phyloP scores from a whole-genome alignment of 2,888 invertebrate genomes.

The Melanchra persicariae region DNA sequence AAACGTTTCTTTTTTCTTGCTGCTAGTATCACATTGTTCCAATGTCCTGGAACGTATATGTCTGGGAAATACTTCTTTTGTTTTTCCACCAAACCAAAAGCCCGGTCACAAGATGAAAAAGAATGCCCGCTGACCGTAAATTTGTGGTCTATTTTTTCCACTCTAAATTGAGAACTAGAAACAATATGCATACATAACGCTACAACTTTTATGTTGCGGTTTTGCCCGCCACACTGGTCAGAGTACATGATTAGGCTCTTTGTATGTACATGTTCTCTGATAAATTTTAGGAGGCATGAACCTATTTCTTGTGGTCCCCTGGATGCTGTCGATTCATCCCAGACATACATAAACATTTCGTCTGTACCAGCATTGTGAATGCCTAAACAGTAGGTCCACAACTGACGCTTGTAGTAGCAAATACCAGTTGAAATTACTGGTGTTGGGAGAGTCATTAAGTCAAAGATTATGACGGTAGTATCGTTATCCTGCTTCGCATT shows the following conservation, averaged over 20 bases:
- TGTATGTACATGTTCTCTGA: constrained; percentile 1
- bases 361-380: constrained; percentile 6
- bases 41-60: constrained; percentile 1
- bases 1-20: constrained; percentile 2
- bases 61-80: constrained; percentile 1
- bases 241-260: constrained; percentile 44
- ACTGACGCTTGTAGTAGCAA: constrained; percentile 3
- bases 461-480: constrained; percentile 5
- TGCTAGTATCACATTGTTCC: neutral
- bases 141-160: constrained; percentile 16
- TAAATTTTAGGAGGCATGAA: neutral
- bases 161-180: constrained; percentile 8
- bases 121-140: constrained; percentile 6
- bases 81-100: neutral
- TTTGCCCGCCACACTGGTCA: constrained; percentile 60
- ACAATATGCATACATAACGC: constrained; percentile 1
- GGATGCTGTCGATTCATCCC: constrained; percentile 5
- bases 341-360: neutral
- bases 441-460: constrained; percentile 8
- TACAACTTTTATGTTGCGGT: constrained; percentile 6
- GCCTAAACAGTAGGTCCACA: constrained; percentile 8
- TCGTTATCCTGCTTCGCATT: constrained; percentile 9
- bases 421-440: constrained; percentile 8
- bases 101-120: constrained; percentile 2
- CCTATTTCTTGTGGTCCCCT: constrained; percentile 13